Base-by-base conservation (phyloP, 23 tunicate genomes). In the Halocynthia roretzi region DNA sequence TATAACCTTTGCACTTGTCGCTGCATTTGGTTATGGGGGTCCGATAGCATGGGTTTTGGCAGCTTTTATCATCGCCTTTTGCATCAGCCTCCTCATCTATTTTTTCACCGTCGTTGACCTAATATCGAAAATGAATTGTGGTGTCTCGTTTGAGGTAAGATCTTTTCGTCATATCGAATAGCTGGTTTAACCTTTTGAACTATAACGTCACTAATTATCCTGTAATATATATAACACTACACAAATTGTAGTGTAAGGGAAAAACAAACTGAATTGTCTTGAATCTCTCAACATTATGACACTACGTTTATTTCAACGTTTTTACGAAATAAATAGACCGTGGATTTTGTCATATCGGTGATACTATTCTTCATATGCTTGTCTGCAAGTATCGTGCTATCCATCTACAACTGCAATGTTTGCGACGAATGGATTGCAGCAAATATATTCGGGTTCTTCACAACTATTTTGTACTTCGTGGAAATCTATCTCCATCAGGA, bases 71-170 rank as follows among this genome's bases (percentile, higher is more conserved):
- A 83, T 88, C 15, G 55, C 95, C 0, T 88, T 82, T 76, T 71
- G 80, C 48, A 69, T 83, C 17, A 71, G 87, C 10, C 61, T 88
- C 19, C 51, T 88, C 22, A 78, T 83, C 8, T 88, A 71, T 70
- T 88, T 88, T 72, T 88, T 88, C 66, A 88, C 83, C 9, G 76
- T 67, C n/a, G 68, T 83, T 5, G 83, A 83, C 14, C 67, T 88
- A 6, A 62, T 80, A 11, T 63, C 84, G 48, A 79, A 88, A 72
- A 83, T 88, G 95, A 52, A 88, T 11, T 88, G 95, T 53, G 95
- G 95, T 54, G 79, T 88, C 6, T 49, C 84, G 0, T 88, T 76
- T 48, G 95, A 88, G 53, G 95, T 88, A 83, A 80, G 84, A 54
- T 17, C 49, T 18, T 12, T 48, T 50, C 44, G 74, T 79, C 11